A percentile compares a stretch with the other conserved stretches of the same genome.
Conservation (phyloP, 2,888 invertebrate species). For the Hemaris fuciformis region DNA sequence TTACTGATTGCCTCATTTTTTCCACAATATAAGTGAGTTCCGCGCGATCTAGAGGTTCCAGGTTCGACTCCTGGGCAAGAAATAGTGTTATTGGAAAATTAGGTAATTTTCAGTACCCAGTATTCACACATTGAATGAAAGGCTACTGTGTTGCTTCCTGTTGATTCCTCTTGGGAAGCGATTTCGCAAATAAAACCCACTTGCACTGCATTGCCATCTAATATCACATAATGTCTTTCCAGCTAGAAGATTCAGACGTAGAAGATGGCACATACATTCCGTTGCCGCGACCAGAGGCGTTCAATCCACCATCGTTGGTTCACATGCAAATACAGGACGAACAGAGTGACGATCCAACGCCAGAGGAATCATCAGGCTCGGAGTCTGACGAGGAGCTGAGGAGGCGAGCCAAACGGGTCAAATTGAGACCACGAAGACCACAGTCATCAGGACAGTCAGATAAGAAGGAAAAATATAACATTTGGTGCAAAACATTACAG, state of each 20-base stretch:
- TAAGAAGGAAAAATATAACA: slow-evolving; percentile 87
- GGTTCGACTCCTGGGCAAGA: too few relatives aligned
- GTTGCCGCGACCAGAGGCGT: slow-evolving; percentile 78
- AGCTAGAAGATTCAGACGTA: slow-evolving; percentile 77
- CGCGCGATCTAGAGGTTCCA: too few relatives aligned
- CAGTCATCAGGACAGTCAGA: slow-evolving; percentile 54
- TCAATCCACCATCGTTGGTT: slow-evolving; percentile 74
- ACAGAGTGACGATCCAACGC: slow-evolving; percentile 81
- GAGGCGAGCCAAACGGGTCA: slow-evolving; percentile 77
- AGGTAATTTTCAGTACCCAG: too few relatives aligned
- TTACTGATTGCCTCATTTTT: too few relatives aligned
- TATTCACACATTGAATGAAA: too few relatives aligned
- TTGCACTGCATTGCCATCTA: too few relatives aligned
- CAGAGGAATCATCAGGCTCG: slow-evolving; percentile 72
- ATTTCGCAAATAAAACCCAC: too few relatives aligned
- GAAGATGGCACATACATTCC: slow-evolving; percentile 81
- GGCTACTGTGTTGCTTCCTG: too few relatives aligned
- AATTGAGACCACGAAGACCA: slow-evolving; percentile 59
- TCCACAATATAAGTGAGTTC: too few relatives aligned
- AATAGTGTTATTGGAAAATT: too few relatives aligned
- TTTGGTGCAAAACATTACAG: slow-evolving; percentile 86
- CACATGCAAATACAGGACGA: slow-evolving; percentile 82
- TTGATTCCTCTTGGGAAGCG: too few relatives aligned
- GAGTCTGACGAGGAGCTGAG: slow-evolving; percentile 83
- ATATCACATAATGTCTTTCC: slow-evolving; percentile 29